Percentiles rank a stretch among this genome's conserved stretches.
Conservation (phyloP, 2,113 vertebrate genomes). For the Laticauda laticaudata region DNA sequence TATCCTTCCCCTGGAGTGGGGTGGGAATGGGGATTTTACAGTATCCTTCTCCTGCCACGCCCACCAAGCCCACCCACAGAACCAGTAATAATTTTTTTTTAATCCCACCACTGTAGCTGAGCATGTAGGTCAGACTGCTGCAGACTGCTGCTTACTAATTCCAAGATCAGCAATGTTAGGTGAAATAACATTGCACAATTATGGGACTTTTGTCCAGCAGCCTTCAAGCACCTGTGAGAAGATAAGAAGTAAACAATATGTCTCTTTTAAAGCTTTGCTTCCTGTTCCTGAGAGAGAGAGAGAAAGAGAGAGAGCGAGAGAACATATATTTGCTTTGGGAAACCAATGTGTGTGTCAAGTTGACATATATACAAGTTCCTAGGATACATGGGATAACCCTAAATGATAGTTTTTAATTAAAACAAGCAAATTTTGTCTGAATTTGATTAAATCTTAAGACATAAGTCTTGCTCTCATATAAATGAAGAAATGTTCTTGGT, state of each 20-base stretch:
- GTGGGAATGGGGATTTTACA: too few relatives aligned
- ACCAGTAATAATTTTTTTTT: too few relatives aligned
- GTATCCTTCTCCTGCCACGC: too few relatives aligned
- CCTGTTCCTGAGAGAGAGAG: too few relatives aligned
- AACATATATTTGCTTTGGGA: not conserved
- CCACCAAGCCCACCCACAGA: too few relatives aligned
- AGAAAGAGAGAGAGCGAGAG: too few relatives aligned
- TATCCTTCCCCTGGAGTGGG: too few relatives aligned
- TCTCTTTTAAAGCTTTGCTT: not conserved
- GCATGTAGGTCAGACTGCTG: not conserved
- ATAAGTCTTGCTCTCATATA: not conserved
- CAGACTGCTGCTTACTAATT: not conserved
- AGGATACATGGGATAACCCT: not conserved
- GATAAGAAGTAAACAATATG: not conserved
- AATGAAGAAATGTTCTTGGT: not conserved
- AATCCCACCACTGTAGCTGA: not conserved
- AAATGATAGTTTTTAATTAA: not conserved
- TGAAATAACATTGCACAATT: not conserved
- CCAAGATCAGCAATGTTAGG: not conserved
- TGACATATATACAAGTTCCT: not conserved
- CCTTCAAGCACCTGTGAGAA: not conserved
- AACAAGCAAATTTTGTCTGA: not conserved
- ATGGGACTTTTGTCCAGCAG: not conserved
- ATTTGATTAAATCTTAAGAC: not conserved
- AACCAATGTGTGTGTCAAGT: not conserved